Evolutionary conservation across 2,888 invertebrate genomes (phyloP), one percentile per base, ranked within the genome.

Genomic region (Nebria salina): DNA sequence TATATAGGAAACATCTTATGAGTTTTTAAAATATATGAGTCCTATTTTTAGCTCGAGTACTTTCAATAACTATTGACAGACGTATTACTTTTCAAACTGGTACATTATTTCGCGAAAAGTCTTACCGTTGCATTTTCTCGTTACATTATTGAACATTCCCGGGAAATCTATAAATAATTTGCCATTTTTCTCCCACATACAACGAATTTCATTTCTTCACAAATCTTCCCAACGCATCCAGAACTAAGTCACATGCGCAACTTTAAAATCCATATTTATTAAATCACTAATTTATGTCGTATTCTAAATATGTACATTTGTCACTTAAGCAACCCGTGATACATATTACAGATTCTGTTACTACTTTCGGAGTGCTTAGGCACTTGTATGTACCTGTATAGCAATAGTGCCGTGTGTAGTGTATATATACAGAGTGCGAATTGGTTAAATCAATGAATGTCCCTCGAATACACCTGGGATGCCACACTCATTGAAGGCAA

Each of bases 391-490:
- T 54, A 54, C 54, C 54, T 5, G 34, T 34, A 54, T 54, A 20
- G 20, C 13, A 7, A 54, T 54, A 11, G 54, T 54, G 54, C 54
- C 54, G 8, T 54, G 13, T 70, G 15, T 34, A 11, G 34, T 25
- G 26, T 26, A 6, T 25, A 34, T 34, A 34, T 34, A 34, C 34
- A 34, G 34, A 34, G 15, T 66, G 65, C 26, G 43, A 72, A 80
- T 81, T 72, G 81, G 76, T 64, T 81, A 81, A 81, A 81, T 81
- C 81, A 81, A 81, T 81, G 81, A 81, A 81, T 81, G 81, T 64
- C 20, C 42, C 54, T 15, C 75, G 65, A 73, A 15, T 15, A 42
- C 73, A 41, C 43, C 73, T 43, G 73, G 65, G 41, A 76, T 65
- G 34, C 25, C 64, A 54, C 54, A 34, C 76, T 81, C 76, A 81